A percentile compares a stretch with the other conserved stretches of the same genome.
phyloP scores from a whole-genome alignment of 2,113 vertebrate genomes.

The Caranx melampygus region DNA sequence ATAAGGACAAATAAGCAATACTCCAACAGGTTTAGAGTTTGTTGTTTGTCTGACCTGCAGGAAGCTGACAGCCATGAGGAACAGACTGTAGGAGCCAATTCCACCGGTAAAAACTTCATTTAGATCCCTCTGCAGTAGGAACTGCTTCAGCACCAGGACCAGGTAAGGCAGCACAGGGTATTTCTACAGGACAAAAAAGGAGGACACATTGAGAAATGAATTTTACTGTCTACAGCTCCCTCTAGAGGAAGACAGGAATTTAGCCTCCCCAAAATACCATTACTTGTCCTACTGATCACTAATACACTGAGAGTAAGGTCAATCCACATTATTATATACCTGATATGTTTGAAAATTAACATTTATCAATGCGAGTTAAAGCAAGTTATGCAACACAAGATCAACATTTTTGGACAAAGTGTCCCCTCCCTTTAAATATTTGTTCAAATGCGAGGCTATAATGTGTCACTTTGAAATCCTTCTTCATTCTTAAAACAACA shows the following conservation, averaged over 20 bases:
- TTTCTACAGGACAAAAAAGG: slow-evolving; percentile 84
- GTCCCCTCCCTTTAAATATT: background rate
- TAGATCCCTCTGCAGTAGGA: slow-evolving; percentile 97
- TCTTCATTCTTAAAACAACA: background rate
- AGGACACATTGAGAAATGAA: background rate
- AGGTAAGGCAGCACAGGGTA: slow-evolving; percentile 97
- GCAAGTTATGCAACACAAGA: background rate
- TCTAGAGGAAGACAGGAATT: slow-evolving; percentile 4
- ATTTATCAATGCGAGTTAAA: background rate
- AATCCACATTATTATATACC: background rate
- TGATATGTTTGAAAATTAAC: background rate
- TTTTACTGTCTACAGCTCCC: background rate
- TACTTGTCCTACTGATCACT: no score
- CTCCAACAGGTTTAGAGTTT: background rate
- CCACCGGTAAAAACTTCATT: slow-evolving; percentile 99
- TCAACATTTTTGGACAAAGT: background rate
- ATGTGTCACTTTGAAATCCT: background rate
- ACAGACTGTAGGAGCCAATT: slow-evolving; percentile 98
- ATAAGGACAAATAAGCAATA: background rate
- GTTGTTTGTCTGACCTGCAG: slow-evolving; percentile 88
- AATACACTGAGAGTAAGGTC: background rate
- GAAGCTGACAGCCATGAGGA: slow-evolving; percentile 99
- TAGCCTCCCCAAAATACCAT: no score
- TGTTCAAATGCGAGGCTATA: background rate
- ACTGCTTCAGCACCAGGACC: slow-evolving; percentile 98